These are phyloP conservation scores for Chiloscyllium plagiosum DNA, from an alignment of 2,113 vertebrate genomes.

Conservation along the genomic window DNA sequence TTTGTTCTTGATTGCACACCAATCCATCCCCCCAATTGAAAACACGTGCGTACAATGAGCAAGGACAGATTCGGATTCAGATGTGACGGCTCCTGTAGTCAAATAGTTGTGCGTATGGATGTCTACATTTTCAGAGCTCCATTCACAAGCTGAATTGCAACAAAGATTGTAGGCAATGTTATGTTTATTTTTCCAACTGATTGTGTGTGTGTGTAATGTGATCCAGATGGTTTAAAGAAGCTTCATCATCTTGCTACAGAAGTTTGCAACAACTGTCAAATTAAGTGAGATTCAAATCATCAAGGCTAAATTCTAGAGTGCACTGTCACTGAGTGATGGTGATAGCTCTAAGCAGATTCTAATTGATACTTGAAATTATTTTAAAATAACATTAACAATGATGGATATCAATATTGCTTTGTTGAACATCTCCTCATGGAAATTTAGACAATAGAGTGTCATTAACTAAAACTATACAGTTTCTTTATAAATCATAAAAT, in stretches of 20 bases:
- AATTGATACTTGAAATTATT: not conserved
- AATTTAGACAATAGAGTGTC: not conserved
- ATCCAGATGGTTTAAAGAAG: not conserved
- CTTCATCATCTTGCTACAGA: not conserved
- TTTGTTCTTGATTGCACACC: not conserved
- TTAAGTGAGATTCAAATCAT: not conserved
- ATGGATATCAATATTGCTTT: not conserved
- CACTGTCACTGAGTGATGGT: not conserved
- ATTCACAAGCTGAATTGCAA: not conserved
- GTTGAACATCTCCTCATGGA: not conserved
- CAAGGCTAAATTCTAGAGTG: not conserved
- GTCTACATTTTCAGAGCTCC: not conserved
- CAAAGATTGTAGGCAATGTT: not conserved
- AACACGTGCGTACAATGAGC: not conserved
- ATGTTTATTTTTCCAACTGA: not conserved
- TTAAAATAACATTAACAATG: not conserved
- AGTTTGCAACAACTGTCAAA: not conserved
- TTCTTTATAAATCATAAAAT: slow-evolving; percentile 21
- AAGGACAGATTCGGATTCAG: not conserved
- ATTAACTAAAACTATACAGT: not conserved
- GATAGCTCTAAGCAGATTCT: not conserved
- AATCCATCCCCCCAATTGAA: not conserved
- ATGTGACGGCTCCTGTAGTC: not conserved
- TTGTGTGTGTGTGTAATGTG: not conserved
- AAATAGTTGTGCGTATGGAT: not conserved